These are phyloP conservation scores for Papilio protenor DNA, from an alignment of 2,888 invertebrate species.

Conservation along the genomic window DNA sequence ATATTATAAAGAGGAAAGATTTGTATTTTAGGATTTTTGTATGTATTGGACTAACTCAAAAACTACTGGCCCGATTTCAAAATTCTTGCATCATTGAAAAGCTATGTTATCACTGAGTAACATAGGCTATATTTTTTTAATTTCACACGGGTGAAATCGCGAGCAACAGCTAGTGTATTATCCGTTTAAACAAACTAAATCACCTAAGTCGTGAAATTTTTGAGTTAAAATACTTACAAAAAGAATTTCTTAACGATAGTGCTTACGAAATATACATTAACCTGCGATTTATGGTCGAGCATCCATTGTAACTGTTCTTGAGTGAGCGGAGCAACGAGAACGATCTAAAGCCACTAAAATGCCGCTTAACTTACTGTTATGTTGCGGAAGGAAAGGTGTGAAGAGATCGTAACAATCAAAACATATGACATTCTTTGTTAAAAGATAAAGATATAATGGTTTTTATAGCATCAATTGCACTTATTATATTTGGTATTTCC, in stretches of 20 bases:
- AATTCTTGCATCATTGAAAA: too few relatives aligned
- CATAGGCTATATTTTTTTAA: too few relatives aligned
- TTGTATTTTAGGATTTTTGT: too few relatives aligned
- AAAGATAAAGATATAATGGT: neutral
- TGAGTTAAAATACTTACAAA: neutral
- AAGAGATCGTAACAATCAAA: neutral
- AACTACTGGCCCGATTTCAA: too few relatives aligned
- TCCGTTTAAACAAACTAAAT: neutral
- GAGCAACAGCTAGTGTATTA: too few relatives aligned
- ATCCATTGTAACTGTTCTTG: constrained; percentile 29
- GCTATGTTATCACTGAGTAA: too few relatives aligned
- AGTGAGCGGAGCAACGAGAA: neutral
- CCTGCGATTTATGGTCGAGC: constrained; percentile 10
- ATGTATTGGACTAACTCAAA: too few relatives aligned
- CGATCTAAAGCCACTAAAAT: constrained; percentile 29
- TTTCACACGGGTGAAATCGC: too few relatives aligned
- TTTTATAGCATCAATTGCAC: neutral
- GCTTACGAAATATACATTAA: neutral
- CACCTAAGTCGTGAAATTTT: neutral
- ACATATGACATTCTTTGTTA: neutral
- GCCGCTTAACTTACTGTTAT: constrained; percentile 29
- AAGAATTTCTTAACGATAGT: neutral
- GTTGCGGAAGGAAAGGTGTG: constrained; percentile 1
- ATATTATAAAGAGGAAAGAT: too few relatives aligned
- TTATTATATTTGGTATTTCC: neutral